These are phyloP conservation scores for Coryphaenoides rupestris DNA, from an alignment of 2,113 vertebrate genomes.

Conservation along the genomic window DNA sequence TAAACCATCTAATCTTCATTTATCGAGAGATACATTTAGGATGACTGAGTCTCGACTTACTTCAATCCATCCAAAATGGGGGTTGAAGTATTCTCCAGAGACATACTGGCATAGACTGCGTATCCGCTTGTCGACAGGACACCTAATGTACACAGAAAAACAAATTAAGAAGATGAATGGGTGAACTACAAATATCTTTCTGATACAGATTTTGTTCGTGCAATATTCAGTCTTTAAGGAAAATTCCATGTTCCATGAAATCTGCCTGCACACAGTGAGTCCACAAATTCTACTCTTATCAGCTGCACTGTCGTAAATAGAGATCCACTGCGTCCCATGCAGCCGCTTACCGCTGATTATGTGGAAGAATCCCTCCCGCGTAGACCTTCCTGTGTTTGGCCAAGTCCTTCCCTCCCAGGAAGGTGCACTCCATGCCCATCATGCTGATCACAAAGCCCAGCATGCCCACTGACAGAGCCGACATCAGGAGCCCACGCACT, in stretches of 20 bases:
- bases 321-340: no score
- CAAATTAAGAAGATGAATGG: no score
- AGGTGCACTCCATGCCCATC: constrained; percentile 77
- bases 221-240: no score
- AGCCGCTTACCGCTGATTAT: constrained; percentile 57
- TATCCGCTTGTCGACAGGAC: constrained; percentile 61
- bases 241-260: no score
- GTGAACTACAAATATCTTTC: no score
- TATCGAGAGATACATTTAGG: not conserved
- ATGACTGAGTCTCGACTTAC: constrained; percentile 47
- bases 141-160: constrained; percentile 44
- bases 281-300: no score
- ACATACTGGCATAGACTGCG: constrained; percentile 65
- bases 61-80: constrained; percentile 45
- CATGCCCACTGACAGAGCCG: constrained; percentile 60
- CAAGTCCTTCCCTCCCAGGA: constrained; percentile 65
- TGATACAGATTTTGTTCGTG: no score
- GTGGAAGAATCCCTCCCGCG: constrained; percentile 62
- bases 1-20: not conserved
- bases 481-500: constrained; percentile 71
- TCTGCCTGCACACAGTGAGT: no score
- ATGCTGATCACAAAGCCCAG: constrained; percentile 71
- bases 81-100: constrained; percentile 58
- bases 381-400: constrained; percentile 68
- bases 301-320: no score